These are phyloP conservation scores for Lithophane socia DNA, from an alignment of 2,888 invertebrate genomes.

Conservation along the genomic window DNA sequence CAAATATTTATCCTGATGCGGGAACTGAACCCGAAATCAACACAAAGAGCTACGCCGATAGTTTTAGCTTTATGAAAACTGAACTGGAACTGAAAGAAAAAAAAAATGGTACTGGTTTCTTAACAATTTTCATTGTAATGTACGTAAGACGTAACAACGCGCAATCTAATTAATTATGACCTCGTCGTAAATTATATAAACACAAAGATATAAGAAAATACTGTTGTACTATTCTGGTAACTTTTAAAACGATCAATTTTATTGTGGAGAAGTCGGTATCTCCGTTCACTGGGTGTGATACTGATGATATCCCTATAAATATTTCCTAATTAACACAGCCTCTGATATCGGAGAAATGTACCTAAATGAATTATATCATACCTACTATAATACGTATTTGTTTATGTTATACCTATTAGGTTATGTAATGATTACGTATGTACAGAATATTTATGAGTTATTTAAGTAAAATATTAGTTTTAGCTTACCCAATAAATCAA, in stretches of 20 bases:
- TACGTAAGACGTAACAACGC: background rate
- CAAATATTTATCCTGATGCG: conserved; percentile 35
- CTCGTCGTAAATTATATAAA: background rate
- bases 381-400: background rate
- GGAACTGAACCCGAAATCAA: conserved; percentile 1
- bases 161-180: too few species aligned
- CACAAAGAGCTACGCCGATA: background rate
- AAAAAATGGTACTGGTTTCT: background rate
- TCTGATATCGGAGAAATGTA: background rate
- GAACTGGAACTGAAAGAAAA: background rate
- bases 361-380: background rate
- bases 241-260: background rate
- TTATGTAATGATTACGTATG: conserved; percentile 4
- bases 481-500: conserved; percentile 13
- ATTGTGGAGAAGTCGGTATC: background rate
- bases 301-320: background rate
- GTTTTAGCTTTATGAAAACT: background rate
- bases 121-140: background rate
- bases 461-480: conserved; percentile 12
- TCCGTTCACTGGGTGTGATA: background rate
- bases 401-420: background rate
- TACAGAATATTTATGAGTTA: conserved; percentile 7
- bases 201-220: background rate
- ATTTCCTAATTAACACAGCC: conserved; percentile 12
- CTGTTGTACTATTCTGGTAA: too few species aligned